Conservation (phyloP, 2,797 vertebrate species). For the Sebastes vulpes region DNA sequence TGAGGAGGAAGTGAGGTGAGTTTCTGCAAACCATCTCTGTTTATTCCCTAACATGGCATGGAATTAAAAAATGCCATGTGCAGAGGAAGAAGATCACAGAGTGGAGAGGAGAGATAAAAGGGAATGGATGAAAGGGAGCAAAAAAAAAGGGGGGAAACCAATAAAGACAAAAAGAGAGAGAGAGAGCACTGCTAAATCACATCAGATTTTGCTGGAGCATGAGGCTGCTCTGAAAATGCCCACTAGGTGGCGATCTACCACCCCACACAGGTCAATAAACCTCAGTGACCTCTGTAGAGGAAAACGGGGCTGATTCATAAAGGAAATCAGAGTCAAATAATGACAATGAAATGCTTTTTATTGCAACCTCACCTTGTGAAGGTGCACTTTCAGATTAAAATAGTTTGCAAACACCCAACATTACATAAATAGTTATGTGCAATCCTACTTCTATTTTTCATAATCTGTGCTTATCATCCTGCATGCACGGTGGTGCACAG, state of each 20-base stretch:
- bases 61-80: slow-evolving; percentile 5
- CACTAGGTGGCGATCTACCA: slow-evolving; percentile 16
- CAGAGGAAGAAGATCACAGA: slow-evolving; percentile 30
- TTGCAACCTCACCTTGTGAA: not conserved
- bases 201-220: not conserved
- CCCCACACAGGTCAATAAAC: not conserved
- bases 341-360: not conserved
- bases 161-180: slow-evolving; percentile 4
- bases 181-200: not conserved
- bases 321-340: not conserved
- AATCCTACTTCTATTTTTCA: too few relatives aligned
- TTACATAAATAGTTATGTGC: not conserved
- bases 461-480: too few relatives aligned
- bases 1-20: slow-evolving; percentile 8
- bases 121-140: slow-evolving; percentile 17
- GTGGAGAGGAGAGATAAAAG: slow-evolving; percentile 20
- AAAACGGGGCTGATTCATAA: not conserved
- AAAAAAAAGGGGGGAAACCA: not conserved
- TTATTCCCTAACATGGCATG: slow-evolving; percentile 51
- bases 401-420: not conserved
- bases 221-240: not conserved
- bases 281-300: not conserved
- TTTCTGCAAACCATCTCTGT: not conserved
- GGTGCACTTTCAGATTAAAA: not conserved
- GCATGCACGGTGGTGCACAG: too few relatives aligned